Base-by-base conservation (phyloP, 92 coral and sea anemone species). In the Zoanthus gigantus region DNA sequence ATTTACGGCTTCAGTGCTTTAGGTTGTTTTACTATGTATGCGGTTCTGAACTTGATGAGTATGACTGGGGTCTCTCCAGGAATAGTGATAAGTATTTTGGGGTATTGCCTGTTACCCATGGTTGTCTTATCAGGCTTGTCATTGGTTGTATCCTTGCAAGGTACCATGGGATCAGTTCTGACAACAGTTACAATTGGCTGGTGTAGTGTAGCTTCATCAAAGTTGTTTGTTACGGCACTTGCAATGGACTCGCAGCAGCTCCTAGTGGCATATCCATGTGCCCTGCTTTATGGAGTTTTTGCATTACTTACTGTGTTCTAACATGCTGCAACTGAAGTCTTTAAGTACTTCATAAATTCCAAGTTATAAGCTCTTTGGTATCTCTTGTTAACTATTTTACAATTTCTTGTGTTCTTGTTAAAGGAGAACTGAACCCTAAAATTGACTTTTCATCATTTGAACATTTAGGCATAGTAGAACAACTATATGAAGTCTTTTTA, bases 221-320 rank as follows among this genome's bases (percentile, higher is more conserved):
- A 97, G 91, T 82, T 97, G 60, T 97, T 97, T 92, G 99, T 97
- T 11, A 92, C 96, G 15, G 94, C 98, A 13, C 90, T 97, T 52
- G 95, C 96, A 23, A 97, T 97, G 99, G 99, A 97, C 68, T 93
- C 94, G 67, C 99, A 97, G 83, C 99, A 97, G 71, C 95, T 93
- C 50, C 91, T 97, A 30, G 98, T 97, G 29, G 99, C 99, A 32
- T 97, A 97, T 76, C 98, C 99, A 34, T 97, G 99, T 93, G 99
- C 98, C 13, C 87, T 97, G 85, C 86, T 97, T 3, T 97, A 97
- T 89, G 99, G 99, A 68, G 92, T 97, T 45, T 97, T 95, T 90
- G 98, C 99, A 0, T 89, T 97, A 63, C 79, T 97, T 28, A 95
- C 99, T 76, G 99, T 95, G 47, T 97, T 97, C 77, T 96, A 81